Percentiles rank a stretch among this genome's conserved stretches.
Conservation (phyloP, 2,888 invertebrate genomes). For the Cataglyphis cursor region DNA sequence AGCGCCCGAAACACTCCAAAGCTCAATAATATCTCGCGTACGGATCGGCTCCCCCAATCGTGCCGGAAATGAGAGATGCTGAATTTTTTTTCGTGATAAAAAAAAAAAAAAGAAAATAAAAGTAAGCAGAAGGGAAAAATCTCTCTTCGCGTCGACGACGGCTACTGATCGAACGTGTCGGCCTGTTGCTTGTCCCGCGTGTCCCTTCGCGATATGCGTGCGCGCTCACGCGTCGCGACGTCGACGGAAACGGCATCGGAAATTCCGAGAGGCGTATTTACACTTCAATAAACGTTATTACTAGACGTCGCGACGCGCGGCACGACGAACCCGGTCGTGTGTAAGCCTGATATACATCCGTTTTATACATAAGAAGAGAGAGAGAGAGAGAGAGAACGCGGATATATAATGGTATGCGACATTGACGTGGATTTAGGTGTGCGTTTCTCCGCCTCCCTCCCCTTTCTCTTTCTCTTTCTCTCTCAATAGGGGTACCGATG, state of each 20-base stretch:
- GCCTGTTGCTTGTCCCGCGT: constrained; percentile 57
- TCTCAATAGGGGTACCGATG: not conserved
- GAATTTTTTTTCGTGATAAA: constrained; percentile 22
- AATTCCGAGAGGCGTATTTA: constrained; percentile 78
- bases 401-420: constrained; percentile 10
- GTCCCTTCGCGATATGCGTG: constrained; percentile 51
- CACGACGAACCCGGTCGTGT: constrained; percentile 20
- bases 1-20: constrained; percentile 45
- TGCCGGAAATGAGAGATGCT: constrained; percentile 41
- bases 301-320: constrained; percentile 70
- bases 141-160: constrained; percentile 41
- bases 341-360: constrained; percentile 67
- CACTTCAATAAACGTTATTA: constrained; percentile 82
- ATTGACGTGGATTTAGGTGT: constrained; percentile 19
- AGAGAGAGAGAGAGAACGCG: constrained; percentile 7
- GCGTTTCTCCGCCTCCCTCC: not conserved
- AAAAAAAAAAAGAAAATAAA: not conserved
- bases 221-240: constrained; percentile 53
- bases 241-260: constrained; percentile 66
- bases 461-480: not conserved
- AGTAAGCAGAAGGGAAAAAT: not conserved
- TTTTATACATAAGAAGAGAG: constrained; percentile 24
- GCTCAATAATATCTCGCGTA: constrained; percentile 55
- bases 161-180: constrained; percentile 55
- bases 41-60: constrained; percentile 22